phyloP scores from a whole-genome alignment of 2,797 vertebrate species.

The Danio jaintianensis region DNA sequence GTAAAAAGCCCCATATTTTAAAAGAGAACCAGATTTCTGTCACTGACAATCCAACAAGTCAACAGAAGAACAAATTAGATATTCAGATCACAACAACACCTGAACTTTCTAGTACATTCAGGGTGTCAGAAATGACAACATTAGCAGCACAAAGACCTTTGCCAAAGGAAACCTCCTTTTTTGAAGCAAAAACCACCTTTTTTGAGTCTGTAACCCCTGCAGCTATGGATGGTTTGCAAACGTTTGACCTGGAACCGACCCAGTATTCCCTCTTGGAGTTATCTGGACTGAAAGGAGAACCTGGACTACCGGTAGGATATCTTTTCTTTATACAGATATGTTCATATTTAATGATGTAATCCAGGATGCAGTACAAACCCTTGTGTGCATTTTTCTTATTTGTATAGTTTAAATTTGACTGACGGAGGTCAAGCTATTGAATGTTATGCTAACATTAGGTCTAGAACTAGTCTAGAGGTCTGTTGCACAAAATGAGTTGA shows the following conservation, averaged over 20 bases:
- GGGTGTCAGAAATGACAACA: slow-evolving; percentile 44
- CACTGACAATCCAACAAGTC: slow-evolving; percentile 49
- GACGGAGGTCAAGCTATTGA: slow-evolving; percentile 34
- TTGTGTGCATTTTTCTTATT: neutral
- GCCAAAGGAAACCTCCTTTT: slow-evolving; percentile 64
- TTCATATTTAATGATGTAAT: neutral
- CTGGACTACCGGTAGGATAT: slow-evolving; percentile 86
- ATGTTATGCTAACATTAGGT: slow-evolving; percentile 63
- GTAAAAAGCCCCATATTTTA: slow-evolving; percentile 46
- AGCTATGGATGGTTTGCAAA: slow-evolving; percentile 83
- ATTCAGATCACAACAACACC: slow-evolving; percentile 49
- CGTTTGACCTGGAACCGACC: slow-evolving; percentile 86
- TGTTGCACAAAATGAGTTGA: too few species aligned
- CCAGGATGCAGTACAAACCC: too few species aligned
- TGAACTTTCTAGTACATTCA: slow-evolving; percentile 40
- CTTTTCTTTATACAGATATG: neutral
- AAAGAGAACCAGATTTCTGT: slow-evolving; percentile 52
- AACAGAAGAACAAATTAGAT: slow-evolving; percentile 55
- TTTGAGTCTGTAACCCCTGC: slow-evolving; percentile 76
- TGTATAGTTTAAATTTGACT: slow-evolving; percentile 31
- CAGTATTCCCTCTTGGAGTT: slow-evolving; percentile 82
- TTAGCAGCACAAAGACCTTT: slow-evolving; percentile 68
- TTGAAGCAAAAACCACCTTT: slow-evolving; percentile 67
- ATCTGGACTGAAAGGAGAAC: slow-evolving; percentile 91
- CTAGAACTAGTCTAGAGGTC: slow-evolving; percentile 62